These are phyloP conservation scores for Dendrocincla tyrannina DNA, from an alignment of 2,797 vertebrate species.

Conservation along the genomic window DNA sequence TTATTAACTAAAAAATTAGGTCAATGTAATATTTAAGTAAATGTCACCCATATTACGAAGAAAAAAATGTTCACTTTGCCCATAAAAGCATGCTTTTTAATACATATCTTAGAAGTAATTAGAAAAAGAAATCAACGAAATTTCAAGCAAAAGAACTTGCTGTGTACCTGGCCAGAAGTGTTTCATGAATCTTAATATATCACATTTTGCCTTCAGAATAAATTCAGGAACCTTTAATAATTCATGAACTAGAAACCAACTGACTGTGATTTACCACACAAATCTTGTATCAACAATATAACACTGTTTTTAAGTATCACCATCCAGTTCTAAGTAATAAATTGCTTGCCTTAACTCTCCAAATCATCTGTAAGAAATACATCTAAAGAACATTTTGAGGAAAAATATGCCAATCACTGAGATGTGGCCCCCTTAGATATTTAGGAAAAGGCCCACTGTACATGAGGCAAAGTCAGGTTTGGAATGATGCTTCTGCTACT, in stretches of 20 bases:
- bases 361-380: not conserved
- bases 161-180: not conserved
- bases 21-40: not conserved
- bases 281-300: not conserved
- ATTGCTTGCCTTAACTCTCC: not conserved
- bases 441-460: not conserved
- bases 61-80: not conserved
- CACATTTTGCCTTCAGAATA: not conserved
- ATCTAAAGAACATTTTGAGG: not conserved
- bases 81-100: not conserved
- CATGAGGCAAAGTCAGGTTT: not conserved
- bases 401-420: not conserved
- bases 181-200: not conserved
- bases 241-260: not conserved
- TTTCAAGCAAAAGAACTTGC: not conserved
- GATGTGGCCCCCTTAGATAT: accelerated
- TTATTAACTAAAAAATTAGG: not conserved
- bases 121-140: not conserved
- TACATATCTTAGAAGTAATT: not conserved
- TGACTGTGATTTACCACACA: not conserved
- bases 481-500: not conserved
- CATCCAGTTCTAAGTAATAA: not conserved
- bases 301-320: not conserved
- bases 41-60: accelerated
- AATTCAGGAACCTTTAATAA: not conserved